A percentile compares a stretch with the other conserved stretches of the same genome.
Conservation (phyloP, 2,888 invertebrate genomes). For the Pharmacophagus antenor region DNA sequence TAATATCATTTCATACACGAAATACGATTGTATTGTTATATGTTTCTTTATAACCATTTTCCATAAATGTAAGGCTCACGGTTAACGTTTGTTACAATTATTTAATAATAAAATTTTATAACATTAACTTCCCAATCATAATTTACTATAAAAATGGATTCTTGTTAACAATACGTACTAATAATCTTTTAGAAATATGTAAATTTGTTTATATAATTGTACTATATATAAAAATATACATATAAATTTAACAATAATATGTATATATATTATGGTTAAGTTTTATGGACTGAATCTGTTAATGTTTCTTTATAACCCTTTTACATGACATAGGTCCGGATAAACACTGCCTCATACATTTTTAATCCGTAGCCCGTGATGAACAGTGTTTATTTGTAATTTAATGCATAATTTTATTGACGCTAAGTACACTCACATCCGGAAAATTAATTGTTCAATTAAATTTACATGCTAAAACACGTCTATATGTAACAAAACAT, state of each 20-base stretch:
- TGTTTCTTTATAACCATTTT: not conserved
- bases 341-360: constrained; percentile 14
- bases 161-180: no score
- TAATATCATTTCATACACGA: not conserved
- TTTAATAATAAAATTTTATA: no score
- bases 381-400: constrained; percentile 14
- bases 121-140: no score
- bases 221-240: no score
- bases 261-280: no score
- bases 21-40: not conserved
- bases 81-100: no score
- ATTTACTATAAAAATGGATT: no score
- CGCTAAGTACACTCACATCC: constrained; percentile 17
- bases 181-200: no score
- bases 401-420: constrained; percentile 19
- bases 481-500: constrained; percentile 22
- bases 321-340: not conserved
- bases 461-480: constrained; percentile 18
- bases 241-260: no score
- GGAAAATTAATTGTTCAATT: constrained; percentile 22
- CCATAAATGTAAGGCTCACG: no score
- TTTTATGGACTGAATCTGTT: not conserved
- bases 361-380: not conserved
- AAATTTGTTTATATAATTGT: no score
- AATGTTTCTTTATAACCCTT: not conserved